Evolutionary conservation across 2,888 invertebrate genomes (phyloP).

Genomic region (Athalia circularis): DNA sequence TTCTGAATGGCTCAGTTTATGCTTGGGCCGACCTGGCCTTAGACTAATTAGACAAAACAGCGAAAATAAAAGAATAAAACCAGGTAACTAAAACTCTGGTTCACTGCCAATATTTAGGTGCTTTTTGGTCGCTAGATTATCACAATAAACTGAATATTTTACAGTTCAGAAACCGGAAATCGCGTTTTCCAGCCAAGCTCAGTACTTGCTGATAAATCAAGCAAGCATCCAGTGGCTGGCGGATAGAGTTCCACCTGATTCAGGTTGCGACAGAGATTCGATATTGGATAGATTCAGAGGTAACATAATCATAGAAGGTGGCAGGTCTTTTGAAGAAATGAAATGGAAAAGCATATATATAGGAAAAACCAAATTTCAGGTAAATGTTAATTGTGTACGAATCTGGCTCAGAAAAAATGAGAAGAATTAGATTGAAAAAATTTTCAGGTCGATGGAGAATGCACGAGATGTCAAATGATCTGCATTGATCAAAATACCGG

Average conservation of each 20-base stretch:
- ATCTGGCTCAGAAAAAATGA: neutral
- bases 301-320: slow-evolving; percentile 89
- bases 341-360: slow-evolving; percentile 81
- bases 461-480: slow-evolving; percentile 96
- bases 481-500: slow-evolving; percentile 94
- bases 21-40: slow-evolving; percentile 81
- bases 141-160: slow-evolving; percentile 32
- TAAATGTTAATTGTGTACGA: slow-evolving; percentile 60
- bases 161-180: slow-evolving; percentile 69
- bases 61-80: slow-evolving; percentile 26
- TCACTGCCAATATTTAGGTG: neutral
- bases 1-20: slow-evolving; percentile 87
- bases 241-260: slow-evolving; percentile 75
- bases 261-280: slow-evolving; percentile 76
- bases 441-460: slow-evolving; percentile 85
- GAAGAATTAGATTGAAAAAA: slow-evolving; percentile 43
- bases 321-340: slow-evolving; percentile 86
- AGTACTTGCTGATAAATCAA: slow-evolving; percentile 88
- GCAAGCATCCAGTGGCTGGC: slow-evolving; percentile 86
- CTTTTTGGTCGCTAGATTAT: neutral
- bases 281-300: slow-evolving; percentile 89
- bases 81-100: slow-evolving; percentile 45
- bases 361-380: slow-evolving; percentile 81
- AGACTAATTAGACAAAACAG: slow-evolving; percentile 80
- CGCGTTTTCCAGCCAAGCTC: slow-evolving; percentile 89